Conservation (phyloP, 2,888 invertebrate genomes). For the Pristionchus japonicus region DNA sequence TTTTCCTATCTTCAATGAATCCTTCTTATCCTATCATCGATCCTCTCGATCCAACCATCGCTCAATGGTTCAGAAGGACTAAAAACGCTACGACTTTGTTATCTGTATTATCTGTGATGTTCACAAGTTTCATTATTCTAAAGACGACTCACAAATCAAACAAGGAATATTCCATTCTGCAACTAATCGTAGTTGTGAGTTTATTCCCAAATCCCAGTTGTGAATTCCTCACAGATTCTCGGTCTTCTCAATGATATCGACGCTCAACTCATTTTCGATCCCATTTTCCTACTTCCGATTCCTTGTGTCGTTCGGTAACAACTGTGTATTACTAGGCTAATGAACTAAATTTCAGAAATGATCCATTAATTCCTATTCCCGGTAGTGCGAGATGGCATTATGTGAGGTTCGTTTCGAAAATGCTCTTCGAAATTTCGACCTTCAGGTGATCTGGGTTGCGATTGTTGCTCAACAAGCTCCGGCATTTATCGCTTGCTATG, state of each 20-base stretch:
- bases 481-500: background rate
- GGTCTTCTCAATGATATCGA: background rate
- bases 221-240: no score
- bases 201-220: no score
- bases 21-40: background rate
- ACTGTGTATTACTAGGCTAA: no score
- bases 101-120: background rate
- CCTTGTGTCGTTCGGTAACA: background rate
- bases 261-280: background rate
- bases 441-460: background rate
- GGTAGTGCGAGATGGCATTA: background rate
- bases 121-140: background rate
- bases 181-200: background rate
- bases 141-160: background rate
- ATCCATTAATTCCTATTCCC: background rate
- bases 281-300: background rate
- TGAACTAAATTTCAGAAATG: background rate
- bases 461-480: background rate
- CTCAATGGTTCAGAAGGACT: background rate
- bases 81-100: background rate
- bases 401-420: no score
- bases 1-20: background rate
- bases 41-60: background rate
- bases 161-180: slow-evolving; percentile 2
- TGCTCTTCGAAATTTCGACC: no score